phyloP scores from a whole-genome alignment of 2,113 vertebrate genomes.

The Pavo muticus region DNA sequence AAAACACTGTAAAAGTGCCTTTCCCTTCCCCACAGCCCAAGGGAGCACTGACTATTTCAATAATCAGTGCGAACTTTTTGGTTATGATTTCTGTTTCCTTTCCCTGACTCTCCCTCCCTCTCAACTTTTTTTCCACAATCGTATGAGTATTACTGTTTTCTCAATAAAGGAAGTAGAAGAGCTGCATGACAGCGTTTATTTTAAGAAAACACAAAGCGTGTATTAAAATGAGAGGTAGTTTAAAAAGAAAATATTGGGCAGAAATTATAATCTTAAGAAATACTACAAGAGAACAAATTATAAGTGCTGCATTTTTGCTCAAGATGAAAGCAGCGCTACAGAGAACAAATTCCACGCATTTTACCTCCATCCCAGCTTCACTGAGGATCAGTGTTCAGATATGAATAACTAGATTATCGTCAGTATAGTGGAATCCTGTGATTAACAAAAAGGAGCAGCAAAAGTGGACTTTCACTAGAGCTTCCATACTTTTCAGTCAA shows the following conservation, averaged over 20 bases:
- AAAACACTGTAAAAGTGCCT: constrained; percentile 21
- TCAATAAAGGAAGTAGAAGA: constrained; percentile 57
- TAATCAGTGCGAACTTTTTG: constrained; percentile 50
- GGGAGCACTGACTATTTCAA: constrained; percentile 61
- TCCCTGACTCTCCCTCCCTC: constrained; percentile 59
- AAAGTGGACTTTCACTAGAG: constrained; percentile 64
- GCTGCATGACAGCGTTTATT: constrained; percentile 14
- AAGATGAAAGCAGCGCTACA: background rate
- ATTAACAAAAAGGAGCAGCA: constrained; percentile 68
- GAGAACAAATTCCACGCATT: constrained; percentile 54
- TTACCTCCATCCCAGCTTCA: constrained; percentile 42
- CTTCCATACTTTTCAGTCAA: constrained; percentile 54
- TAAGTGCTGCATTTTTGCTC: background rate
- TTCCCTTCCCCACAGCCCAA: constrained; percentile 36
- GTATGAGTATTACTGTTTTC: constrained; percentile 49
- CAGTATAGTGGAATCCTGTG: constrained; percentile 67
- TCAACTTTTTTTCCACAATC: constrained; percentile 43
- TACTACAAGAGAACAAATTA: background rate
- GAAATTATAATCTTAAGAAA: background rate
- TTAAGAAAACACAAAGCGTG: constrained; percentile 40
- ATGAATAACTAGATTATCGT: constrained; percentile 52
- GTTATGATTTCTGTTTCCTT: constrained; percentile 69
- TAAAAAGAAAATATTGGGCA: background rate
- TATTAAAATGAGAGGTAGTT: constrained; percentile 8
- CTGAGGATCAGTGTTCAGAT: constrained; percentile 38